These are phyloP conservation scores for Pachyrhynchus sulphureomaculatus DNA, from an alignment of 1,140 invertebrate genomes.

Conservation along the genomic window DNA sequence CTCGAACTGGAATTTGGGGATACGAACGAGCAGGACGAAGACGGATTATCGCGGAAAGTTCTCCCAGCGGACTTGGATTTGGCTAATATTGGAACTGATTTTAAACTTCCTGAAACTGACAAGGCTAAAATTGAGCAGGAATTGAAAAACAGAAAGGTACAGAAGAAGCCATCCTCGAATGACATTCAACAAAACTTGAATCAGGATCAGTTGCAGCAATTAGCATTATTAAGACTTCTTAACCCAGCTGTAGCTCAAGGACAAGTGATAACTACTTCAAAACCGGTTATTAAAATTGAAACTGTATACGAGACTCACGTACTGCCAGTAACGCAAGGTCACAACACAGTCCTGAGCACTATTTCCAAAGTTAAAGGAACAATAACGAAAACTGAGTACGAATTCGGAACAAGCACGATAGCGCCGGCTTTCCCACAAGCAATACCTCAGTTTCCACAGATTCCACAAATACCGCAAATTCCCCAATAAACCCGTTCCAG, in stretches of 20 bases:
- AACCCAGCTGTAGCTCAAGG: conserved; percentile 67
- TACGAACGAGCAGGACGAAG: conserved; percentile 71
- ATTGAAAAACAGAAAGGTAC: conserved; percentile 37
- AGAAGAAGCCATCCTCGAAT: conserved; percentile 54
- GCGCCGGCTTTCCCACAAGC: conserved; percentile 51
- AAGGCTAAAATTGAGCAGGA: conserved; percentile 59
- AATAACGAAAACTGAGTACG: conserved; percentile 68
- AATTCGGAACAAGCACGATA: conserved; percentile 71
- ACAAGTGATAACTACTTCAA: conserved; percentile 73
- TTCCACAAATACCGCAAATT: conserved; percentile 50
- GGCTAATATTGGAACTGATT: conserved; percentile 66
- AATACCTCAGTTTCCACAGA: conserved; percentile 42
- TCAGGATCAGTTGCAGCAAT: conserved; percentile 73
- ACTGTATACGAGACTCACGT: conserved; percentile 81
- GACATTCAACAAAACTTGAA: conserved; percentile 58
- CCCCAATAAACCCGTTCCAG: conserved; percentile 56
- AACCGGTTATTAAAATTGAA: conserved; percentile 71
- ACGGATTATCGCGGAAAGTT: conserved; percentile 60
- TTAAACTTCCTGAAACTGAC: conserved; percentile 69
- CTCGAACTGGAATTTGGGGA: conserved; percentile 82
- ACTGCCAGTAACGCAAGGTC: conserved; percentile 73
- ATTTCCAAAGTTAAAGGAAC: conserved; percentile 68
- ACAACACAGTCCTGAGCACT: conserved; percentile 72
- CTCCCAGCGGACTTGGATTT: conserved; percentile 60
- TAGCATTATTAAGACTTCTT: conserved; percentile 68